Base-by-base conservation (phyloP, 1,140 invertebrate species). In the Melanaphis sacchari region DNA sequence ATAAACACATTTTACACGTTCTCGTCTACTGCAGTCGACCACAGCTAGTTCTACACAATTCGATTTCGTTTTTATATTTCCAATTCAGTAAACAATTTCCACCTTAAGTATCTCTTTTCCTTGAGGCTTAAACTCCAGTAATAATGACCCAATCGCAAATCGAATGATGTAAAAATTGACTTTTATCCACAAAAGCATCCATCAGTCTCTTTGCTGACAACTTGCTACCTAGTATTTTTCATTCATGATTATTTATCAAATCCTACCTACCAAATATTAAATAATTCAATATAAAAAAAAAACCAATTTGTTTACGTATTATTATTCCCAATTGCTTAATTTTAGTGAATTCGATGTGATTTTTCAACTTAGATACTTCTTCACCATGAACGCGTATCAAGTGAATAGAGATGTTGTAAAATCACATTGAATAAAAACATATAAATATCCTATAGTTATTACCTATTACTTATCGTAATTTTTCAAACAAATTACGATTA, bases 1-100 rank as follows among this genome's bases (percentile, higher is more conserved):
- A 87, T 36, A 87, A 87, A 46, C 85, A 46, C 85, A 46, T 87
- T 87, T 46, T n/a, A 87, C 85, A 49, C 85, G 31, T 87, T 46
- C 41, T 87, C 5, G 41, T 87, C 85, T 87, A 43, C n/a, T 87
- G 15, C 31, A 87, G 31, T 46, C 31, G 18, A 49, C 85, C 85
- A n/a, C 85, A 46, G 31, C 85, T 18, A 46, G 85, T 49, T 87
- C 41, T 0, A 36, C 24, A 26, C 84, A 43, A 87, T 87, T 87
- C n/a, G 49, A 88, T 49, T 89, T 54, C 7, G 43, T 89, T 89
- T 52, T 89, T 36, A 46, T 89, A 52, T 38, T 49, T 89, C 49
- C 46, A 89, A 38, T 54, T 54, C 46, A 89, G 36, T 38, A 89
- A 36, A 89, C 36, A 49, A 89, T 89, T 89, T 89, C n/a, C n/a